Evolutionary conservation across 1,140 invertebrate species (phyloP).

Genomic region (Lordiphosa mommai): DNA sequence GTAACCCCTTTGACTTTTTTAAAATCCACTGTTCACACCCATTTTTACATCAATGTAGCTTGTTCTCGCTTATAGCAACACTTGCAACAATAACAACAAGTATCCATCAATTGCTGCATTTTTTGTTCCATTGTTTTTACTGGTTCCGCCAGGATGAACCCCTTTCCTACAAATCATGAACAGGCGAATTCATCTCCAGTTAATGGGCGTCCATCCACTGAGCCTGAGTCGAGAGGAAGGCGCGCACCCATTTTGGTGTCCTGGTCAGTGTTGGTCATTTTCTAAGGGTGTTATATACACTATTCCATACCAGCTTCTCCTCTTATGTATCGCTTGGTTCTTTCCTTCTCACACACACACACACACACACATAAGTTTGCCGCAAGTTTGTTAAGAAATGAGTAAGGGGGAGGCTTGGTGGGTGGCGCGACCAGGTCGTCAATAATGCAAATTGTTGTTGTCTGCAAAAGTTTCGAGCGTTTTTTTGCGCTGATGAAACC

Average conservation of each 20-base stretch:
- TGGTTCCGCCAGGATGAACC: slow-evolving; percentile 21
- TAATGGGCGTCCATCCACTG: slow-evolving; percentile 65
- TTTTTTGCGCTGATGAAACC: slow-evolving; percentile 30
- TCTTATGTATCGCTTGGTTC: slow-evolving; percentile 12
- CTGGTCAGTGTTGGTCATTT: slow-evolving; percentile 73
- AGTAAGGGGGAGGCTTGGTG: slow-evolving; percentile 12
- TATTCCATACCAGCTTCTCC: background rate
- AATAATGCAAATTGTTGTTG: slow-evolving; percentile 76
- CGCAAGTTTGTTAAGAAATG: slow-evolving; percentile 70
- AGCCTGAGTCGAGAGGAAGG: slow-evolving; percentile 25
- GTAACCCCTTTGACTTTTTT: slow-evolving; percentile 5
- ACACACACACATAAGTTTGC: slow-evolving; percentile 39
- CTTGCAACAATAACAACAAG: slow-evolving; percentile 25
- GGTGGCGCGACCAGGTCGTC: slow-evolving; percentile 43
- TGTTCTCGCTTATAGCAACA: slow-evolving; percentile 53
- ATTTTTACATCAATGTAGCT: slow-evolving; percentile 53
- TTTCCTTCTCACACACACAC: slow-evolving; percentile 18
- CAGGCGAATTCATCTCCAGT: slow-evolving; percentile 71
- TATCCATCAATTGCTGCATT: slow-evolving; percentile 62
- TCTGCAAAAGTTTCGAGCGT: slow-evolving; percentile 45
- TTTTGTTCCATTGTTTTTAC: slow-evolving; percentile 62
- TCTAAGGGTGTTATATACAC: slow-evolving; percentile 72
- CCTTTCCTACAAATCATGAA: slow-evolving; percentile 61
- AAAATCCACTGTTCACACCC: slow-evolving; percentile 38
- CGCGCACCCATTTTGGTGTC: slow-evolving; percentile 35